A percentile compares a stretch with the other conserved stretches of the same genome.
These are phyloP conservation scores for Jacana jacana DNA, from an alignment of 2,113 vertebrate species.

Conservation along the genomic window DNA sequence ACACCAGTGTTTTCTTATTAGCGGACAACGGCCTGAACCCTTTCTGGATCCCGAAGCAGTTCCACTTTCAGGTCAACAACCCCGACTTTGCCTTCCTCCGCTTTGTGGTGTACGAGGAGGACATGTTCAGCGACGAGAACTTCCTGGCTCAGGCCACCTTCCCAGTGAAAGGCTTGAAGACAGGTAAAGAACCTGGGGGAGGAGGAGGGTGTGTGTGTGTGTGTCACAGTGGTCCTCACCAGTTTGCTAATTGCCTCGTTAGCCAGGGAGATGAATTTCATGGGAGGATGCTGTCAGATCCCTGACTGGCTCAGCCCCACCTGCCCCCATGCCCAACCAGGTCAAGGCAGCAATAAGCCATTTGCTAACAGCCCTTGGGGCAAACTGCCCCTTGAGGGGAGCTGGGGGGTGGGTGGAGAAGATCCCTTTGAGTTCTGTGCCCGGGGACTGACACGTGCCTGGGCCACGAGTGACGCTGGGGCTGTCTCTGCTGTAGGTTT, in stretches of 20 bases:
- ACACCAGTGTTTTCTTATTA: slow-evolving; percentile 37
- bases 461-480: rapidly evolving
- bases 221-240: neutral
- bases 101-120: slow-evolving; percentile 97
- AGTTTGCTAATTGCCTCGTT: neutral
- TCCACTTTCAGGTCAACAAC: slow-evolving; percentile 90
- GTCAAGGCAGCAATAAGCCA: neutral
- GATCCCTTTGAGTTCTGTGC: neutral
- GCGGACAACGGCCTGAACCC: slow-evolving; percentile 97
- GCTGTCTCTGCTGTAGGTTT: slow-evolving; percentile 77
- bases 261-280: neutral
- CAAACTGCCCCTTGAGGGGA: neutral
- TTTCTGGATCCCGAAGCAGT: slow-evolving; percentile 87
- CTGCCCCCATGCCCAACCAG: neutral
- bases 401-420: neutral
- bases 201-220: rapidly evolving
- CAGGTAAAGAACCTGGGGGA: slow-evolving; percentile 67
- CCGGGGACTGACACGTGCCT: neutral
- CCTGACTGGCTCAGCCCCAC: neutral
- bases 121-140: slow-evolving; percentile 99
- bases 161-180: slow-evolving; percentile 90
- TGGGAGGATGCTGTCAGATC: neutral
- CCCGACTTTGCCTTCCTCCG: slow-evolving; percentile 93
- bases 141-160: slow-evolving; percentile 97
- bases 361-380: neutral